phyloP scores from a whole-genome alignment of 2,113 vertebrate genomes.

The Mohoua ochrocephala region DNA sequence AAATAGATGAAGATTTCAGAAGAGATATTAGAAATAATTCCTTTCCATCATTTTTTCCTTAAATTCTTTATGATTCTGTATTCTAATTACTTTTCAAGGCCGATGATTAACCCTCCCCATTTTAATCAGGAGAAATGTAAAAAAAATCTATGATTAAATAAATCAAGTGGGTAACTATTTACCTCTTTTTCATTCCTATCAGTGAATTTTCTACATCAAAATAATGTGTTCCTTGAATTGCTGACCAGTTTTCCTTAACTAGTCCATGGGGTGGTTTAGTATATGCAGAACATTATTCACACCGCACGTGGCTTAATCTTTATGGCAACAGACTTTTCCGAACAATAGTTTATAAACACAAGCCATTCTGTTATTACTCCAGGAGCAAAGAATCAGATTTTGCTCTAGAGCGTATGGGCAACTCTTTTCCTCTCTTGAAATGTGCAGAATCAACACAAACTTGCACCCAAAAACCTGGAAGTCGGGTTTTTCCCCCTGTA shows the following conservation, averaged over 20 bases:
- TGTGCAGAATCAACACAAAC: neutral
- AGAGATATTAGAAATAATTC: neutral
- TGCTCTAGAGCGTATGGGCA: neutral
- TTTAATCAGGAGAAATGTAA: neutral
- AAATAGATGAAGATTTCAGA: neutral
- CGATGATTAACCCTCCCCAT: neutral
- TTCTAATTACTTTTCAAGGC: neutral
- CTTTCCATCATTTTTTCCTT: neutral
- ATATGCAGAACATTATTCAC: neutral
- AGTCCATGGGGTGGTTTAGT: neutral
- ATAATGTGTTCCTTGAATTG: neutral
- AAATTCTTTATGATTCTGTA: neutral
- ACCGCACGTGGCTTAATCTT: neutral
- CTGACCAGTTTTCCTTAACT: neutral
- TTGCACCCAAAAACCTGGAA: neutral
- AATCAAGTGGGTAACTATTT: neutral
- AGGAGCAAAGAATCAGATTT: neutral
- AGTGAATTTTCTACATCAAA: neutral
- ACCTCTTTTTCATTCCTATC: neutral
- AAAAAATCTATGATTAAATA: neutral
- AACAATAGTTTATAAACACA: neutral
- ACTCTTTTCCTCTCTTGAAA: neutral
- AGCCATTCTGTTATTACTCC: neutral
- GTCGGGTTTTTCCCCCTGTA: neutral
- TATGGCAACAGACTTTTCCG: neutral